Base-by-base conservation (phyloP, 1,140 invertebrate species). In the Leptinotarsa defecta region DNA sequence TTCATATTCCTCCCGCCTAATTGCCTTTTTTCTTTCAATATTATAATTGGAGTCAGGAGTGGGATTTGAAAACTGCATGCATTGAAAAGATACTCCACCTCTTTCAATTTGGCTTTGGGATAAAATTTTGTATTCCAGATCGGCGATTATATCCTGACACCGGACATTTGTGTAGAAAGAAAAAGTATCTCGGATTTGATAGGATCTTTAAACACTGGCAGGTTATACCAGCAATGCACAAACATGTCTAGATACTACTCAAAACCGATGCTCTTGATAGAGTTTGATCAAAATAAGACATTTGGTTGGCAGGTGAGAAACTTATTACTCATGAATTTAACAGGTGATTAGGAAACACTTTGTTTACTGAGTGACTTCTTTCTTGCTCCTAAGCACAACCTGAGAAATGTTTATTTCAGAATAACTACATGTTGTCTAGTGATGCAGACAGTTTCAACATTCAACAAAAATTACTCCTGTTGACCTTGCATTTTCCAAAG, bases 141-240 rank as follows among this genome's bases (percentile, higher is more conserved):
- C 68, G 97, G 97, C 1, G 98, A 99, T 87, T 99, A 99, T 84
- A 97, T 99, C 80, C 87, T 99, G 2, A 97, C 97, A 1, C 95
- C 96, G 1, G 96, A 99, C 27, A 95, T 99, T 80, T 98, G 95
- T 83, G 92, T 99, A 4, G 98, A 99, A 87, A 88, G 98, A 6
- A 99, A 99, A 88, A 98, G 96, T 74, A 91, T 99, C 27, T 96
- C 95, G 43, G 98, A 99, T 91, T 88, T 99, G 73, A 97, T 99
- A 85, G 96, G 96, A 17, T 99, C 97, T 0, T 87, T 99, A 17
- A 95, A 96, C 85, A 96, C 92, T 74, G 98, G 98, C 0, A 91
- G 98, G 71, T 88, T 99, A 48, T 99, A 98, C 85, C 96, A 95
- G 84, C 98, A 99, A 86, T 94, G 94, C 65, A 91, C 94, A 65